Evolutionary conservation across 2,113 vertebrate species (phyloP), one percentile per base, ranked within the genome.

Genomic region (Eulacestoma nigropectus): DNA sequence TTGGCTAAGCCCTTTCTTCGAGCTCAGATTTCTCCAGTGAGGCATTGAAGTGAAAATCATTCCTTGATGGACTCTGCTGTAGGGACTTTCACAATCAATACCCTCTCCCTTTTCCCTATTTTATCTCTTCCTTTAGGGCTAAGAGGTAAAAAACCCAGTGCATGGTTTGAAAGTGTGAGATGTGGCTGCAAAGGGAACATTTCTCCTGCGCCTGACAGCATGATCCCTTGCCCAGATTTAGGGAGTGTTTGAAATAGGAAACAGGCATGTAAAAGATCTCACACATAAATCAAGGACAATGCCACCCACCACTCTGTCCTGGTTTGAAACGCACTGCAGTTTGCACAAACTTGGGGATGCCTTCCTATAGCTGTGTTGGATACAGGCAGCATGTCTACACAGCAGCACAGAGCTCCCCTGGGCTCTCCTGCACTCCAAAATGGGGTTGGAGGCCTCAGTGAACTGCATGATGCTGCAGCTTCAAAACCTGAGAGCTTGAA

Each of bases 221-320:
- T 1, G 7, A 44, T 16, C 20, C 12, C n/a, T 67, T 69, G 35
- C 33, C 39, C 42, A 70, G 4, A 30, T 42, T 55, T 72, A 55
- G 16, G n/a, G 26, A 62, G 4, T 6, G 4, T 53, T 42, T 62
- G 52, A 75, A 80, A 42, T 2, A 56, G 16, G 59, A 73, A 79
- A 56, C 4, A 68, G 12, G 10, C 13, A 25, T 12, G 29, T 23
- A 39, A 52, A 46, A 56, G 27, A 50, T 39, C 23, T 68, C 22
- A 20, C 8, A 30, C 0, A 4, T 25, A 68, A n/a, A 35, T 39
- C 17, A 56, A 39, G 23, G 22, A 52, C 14, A 49, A 39, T 59
- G 23, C 4, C 59, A 2, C 20, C 26, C 20, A 12, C 8, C 8
- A 46, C 0, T 1, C 29, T 47, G 33, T 37, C 57, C 26, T 2